These are phyloP conservation scores for Zootermopsis nevadensis DNA, from an alignment of 2,888 invertebrate species.

Conservation along the genomic window DNA sequence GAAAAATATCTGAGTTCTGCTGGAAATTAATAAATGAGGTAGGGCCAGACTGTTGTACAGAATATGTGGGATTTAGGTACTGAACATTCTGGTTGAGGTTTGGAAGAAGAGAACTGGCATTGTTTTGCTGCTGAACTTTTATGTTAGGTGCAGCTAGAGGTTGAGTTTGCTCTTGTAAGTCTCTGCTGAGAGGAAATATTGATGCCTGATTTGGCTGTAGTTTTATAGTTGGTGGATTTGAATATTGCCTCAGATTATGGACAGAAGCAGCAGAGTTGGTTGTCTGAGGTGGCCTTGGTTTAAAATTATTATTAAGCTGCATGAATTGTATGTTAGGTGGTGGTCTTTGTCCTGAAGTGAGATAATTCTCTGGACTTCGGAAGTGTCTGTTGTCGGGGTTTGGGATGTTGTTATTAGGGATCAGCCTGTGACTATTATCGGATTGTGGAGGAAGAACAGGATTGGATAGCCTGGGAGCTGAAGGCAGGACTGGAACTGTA, in stretches of 20 bases:
- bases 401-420: conserved; percentile 36
- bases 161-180: not conserved
- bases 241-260: conserved; percentile 6
- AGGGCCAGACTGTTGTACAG: not conserved
- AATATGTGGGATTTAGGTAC: conserved; percentile 4
- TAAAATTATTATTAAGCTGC: conserved; percentile 34
- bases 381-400: conserved; percentile 33
- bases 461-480: conserved; percentile 18
- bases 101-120: not conserved
- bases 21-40: conserved; percentile 29
- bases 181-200: not conserved
- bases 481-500: not conserved
- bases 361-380: conserved; percentile 40
- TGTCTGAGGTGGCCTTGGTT: conserved; percentile 34
- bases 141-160: not conserved
- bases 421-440: conserved; percentile 44
- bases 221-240: not conserved
- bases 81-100: not conserved
- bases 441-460: conserved; percentile 27
- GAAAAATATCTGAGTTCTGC: conserved; percentile 21
- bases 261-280: not conserved
- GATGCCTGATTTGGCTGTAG: not conserved
- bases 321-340: conserved; percentile 41
- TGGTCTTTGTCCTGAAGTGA: conserved; percentile 36
- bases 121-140: not conserved